phyloP scores from a whole-genome alignment of 2,888 invertebrate genomes.

The Euzophera pinguis region DNA sequence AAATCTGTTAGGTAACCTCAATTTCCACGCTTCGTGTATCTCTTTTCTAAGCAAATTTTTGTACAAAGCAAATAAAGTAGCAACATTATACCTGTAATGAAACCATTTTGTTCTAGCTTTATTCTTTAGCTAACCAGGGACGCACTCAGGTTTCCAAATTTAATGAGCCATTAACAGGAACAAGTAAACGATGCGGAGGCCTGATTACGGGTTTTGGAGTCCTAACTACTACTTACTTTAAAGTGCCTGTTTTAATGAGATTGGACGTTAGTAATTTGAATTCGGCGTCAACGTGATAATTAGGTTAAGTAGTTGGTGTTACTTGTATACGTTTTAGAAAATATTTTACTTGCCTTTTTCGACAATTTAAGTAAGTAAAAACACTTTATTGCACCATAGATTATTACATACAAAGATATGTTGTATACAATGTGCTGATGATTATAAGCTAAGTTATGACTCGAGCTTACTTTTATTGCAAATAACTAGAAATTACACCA shows the following conservation, averaged over 20 bases:
- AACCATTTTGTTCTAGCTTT: neutral
- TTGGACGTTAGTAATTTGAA: neutral
- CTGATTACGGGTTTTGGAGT: neutral
- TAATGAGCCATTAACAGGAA: neutral
- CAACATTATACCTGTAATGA: neutral
- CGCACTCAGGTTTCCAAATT: neutral
- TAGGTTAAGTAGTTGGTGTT: neutral
- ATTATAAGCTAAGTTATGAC: too few species aligned
- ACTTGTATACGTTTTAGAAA: neutral
- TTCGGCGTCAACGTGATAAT: neutral
- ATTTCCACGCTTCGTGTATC: too few species aligned
- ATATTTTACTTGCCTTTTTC: too few species aligned
- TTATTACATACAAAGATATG: too few species aligned
- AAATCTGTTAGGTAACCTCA: too few species aligned
- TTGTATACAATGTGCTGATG: too few species aligned
- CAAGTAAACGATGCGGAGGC: neutral
- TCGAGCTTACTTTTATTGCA: too few species aligned
- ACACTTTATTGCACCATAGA: too few species aligned
- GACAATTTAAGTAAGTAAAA: too few species aligned
- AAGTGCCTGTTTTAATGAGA: neutral
- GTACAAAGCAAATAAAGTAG: neutral
- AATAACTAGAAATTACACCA: too few species aligned
- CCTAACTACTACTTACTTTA: neutral
- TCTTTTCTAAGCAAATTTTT: too few species aligned
- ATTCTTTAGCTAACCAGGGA: constrained; percentile 19